These are phyloP conservation scores for Echiichthys vipera DNA, from an alignment of 2,797 vertebrate species.

Conservation along the genomic window DNA sequence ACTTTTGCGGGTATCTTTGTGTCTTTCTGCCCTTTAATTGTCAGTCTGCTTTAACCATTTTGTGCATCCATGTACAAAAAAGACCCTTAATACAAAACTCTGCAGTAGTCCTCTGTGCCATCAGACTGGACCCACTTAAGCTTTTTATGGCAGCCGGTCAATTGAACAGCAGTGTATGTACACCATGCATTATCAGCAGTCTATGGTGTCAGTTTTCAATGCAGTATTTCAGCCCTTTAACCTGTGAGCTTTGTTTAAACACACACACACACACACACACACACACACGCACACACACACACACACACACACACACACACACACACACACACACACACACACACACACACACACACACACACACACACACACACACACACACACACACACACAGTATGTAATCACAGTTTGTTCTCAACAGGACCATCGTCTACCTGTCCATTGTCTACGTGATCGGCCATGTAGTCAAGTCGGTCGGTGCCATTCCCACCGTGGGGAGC, in stretches of 20 bases:
- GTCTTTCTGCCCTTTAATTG: too few relatives aligned
- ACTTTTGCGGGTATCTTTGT: too few relatives aligned
- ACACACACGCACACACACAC: not conserved
- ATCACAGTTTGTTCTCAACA: slow-evolving; percentile 76
- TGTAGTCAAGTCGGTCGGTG: slow-evolving; percentile 93
- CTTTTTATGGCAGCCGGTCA: not conserved
- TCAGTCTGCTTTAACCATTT: too few relatives aligned
- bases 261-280: slow-evolving; percentile 1
- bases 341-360: not conserved
- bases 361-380: too few relatives aligned
- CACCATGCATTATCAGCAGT: too few relatives aligned
- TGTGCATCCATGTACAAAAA: too few relatives aligned
- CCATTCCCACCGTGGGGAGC: slow-evolving; percentile 91
- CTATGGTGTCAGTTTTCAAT: not conserved
- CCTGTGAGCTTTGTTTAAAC: not conserved
- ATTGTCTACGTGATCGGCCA: slow-evolving; percentile 95
- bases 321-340: not conserved
- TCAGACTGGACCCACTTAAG: not conserved
- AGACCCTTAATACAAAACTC: not conserved
- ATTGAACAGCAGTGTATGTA: not conserved
- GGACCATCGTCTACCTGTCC: slow-evolving; percentile 97
- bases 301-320: not conserved
- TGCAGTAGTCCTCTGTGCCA: not conserved
- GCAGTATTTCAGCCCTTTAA: not conserved
- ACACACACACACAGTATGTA: not conserved